Conservation (phyloP, 2,797 vertebrate species). For the Petrocephalus schoutedeni region DNA sequence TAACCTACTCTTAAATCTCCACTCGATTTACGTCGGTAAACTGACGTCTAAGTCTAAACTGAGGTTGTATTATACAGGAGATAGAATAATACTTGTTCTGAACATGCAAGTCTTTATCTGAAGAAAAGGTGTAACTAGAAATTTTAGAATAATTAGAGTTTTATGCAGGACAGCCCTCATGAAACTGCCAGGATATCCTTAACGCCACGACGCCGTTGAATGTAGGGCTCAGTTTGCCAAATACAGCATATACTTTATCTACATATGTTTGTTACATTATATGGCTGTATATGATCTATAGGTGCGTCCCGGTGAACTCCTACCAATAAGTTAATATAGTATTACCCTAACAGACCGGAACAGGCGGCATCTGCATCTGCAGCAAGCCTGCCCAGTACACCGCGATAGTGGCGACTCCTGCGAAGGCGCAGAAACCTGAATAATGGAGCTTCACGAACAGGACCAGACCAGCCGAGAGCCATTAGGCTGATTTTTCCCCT, state of each 20-base stretch:
- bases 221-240: background rate
- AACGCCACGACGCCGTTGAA: background rate
- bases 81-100: background rate
- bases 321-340: background rate
- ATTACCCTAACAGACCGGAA: background rate
- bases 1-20: background rate
- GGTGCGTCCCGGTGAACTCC: background rate
- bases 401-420: background rate
- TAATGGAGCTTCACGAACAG: background rate
- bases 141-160: background rate
- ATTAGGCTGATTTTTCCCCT: background rate
- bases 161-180: background rate
- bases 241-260: background rate
- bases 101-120: background rate
- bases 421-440: background rate
- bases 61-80: background rate
- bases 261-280: background rate
- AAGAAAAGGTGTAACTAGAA: background rate
- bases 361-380: background rate
- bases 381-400: background rate
- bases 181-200: background rate
- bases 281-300: background rate
- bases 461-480: background rate
- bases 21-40: background rate
- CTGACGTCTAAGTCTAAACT: too few relatives aligned